Base-by-base conservation (phyloP, 2,888 invertebrate genomes). In the Lissocephala sabroskyi region DNA sequence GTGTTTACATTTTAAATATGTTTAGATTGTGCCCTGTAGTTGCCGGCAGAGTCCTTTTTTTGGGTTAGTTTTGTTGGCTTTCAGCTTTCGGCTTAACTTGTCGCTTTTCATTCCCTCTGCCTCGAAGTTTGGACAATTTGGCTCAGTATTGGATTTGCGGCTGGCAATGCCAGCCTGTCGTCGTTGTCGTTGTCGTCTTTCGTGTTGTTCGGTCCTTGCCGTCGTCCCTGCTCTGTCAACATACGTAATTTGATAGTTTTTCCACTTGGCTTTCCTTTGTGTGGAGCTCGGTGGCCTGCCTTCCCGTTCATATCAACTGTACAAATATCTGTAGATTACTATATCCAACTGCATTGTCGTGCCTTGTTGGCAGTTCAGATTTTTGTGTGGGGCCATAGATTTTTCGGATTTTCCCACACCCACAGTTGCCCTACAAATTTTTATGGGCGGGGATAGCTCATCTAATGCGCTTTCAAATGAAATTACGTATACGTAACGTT, bases 161-260 rank as follows among this genome's bases (percentile, higher is more conserved):
- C 42, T 37, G 45, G 51, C 41, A 48, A 44, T 49, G 52, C 19
- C 23, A 33, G 18, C 26, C 30, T 32, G 43, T 42, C 47, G 14
- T 23, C 18, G 39, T 46, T 44, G 50, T 41, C 50, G 32, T 29
- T 35, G 17, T 40, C 40, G n/a, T 29, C 43, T 19, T 43, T 45
- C 26, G 5, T 35, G 32, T 19, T 9, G 2, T 29, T 30, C 3
- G 11, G 32, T 42, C 17, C 14, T 45, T 43, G n/a, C n/a, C n/a
- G n/a, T n/a, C n/a, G n/a, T n/a, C n/a, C n/a, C n/a, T n/a, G n/a
- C 52, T 58, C 45, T 71, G 62, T 67, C 76, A 60, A 62, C 64
- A 59, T 51, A 58, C 60, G 68, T 76, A 65, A 76, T 70, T 74
- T 76, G 65, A 73, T 78, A 73, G 74, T 79, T 70, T 67, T 73